These are phyloP conservation scores for Pagetopsis macropterus DNA, from an alignment of 2,797 vertebrate genomes.

Conservation along the genomic window DNA sequence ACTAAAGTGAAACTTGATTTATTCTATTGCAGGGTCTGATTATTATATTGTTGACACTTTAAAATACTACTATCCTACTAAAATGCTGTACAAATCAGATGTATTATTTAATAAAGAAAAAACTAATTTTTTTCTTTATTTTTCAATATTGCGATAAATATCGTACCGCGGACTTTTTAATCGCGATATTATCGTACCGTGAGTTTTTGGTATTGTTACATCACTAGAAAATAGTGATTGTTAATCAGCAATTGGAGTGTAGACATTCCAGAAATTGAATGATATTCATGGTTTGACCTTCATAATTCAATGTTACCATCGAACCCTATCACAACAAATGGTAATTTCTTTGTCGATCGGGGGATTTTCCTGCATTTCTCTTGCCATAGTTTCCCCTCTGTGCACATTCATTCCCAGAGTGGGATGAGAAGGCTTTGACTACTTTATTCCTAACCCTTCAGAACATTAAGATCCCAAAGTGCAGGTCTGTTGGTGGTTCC, in stretches of 20 bases:
- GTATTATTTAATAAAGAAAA: too few relatives aligned
- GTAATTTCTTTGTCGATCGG: not conserved
- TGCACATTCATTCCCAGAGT: not conserved
- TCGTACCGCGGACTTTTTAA: too few relatives aligned
- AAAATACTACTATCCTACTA: too few relatives aligned
- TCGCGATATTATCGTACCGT: too few relatives aligned
- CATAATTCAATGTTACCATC: not conserved
- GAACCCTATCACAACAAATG: not conserved
- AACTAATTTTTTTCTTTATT: too few relatives aligned
- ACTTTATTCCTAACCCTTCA: conserved; percentile 8
- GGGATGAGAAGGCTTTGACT: not conserved
- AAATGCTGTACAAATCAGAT: too few relatives aligned
- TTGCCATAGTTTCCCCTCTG: not conserved
- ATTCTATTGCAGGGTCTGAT: too few relatives aligned
- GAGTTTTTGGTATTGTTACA: too few relatives aligned
- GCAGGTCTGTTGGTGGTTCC: too few relatives aligned
- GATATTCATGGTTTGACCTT: not conserved
- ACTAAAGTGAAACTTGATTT: too few relatives aligned
- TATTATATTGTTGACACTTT: too few relatives aligned
- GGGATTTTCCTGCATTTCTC: not conserved
- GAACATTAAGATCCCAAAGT: not conserved
- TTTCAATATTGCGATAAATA: too few relatives aligned
- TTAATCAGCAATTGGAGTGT: not conserved
- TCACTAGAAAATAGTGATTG: not conserved
- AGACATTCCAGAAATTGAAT: not conserved